Evolutionary conservation across 2,888 invertebrate genomes (phyloP), one percentile per base, ranked within the genome.

Genomic region (Torymus aiolomorphi): DNA sequence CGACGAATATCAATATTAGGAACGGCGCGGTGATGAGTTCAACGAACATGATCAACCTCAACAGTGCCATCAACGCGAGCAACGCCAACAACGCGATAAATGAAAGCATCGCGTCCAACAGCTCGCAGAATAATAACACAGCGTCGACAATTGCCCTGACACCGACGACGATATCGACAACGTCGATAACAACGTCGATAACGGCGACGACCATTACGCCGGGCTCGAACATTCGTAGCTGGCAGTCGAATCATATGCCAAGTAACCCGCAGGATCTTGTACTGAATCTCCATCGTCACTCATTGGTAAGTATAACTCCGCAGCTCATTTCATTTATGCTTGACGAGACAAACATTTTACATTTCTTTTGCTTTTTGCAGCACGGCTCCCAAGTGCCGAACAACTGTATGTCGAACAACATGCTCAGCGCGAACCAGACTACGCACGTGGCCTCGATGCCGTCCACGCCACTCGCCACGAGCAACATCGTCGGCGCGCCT

Each of bases 1-100:
- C 88, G 82, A 90, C 90, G 81, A 90, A 90, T 82, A 90, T 90
- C 82, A 90, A 89, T 83, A 90, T 90, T 78, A 89, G 86, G 81
- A 89, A 90, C 72, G 89, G 88, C 12, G 87, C 88, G 4, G 85
- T 83, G 18, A 84, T 84, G 12, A 88, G 85, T 51, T 85, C 86
- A 2, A 87, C 87, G 75, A 88, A 88, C 70, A 88, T 89, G 86
- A 86, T 85, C 31, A 89, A 85, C 82, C 76, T 88, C 59, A 90
- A 88, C 67, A 86, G 87, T 24, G 89, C 89, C 62, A 89, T 89
- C 13, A 89, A 87, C 62, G 87, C 88, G 49, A 86, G 86, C 2
- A 89, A 89, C 65, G 88, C 89, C 5, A 90, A 89, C 77, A 90
- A 90, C 74, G 89, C 88, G 51, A 90, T 90, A 61, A 90, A 90